Percentiles rank a stretch among this genome's conserved stretches.
Conservation (phyloP, 2,888 invertebrate genomes). For the Papilio elwesi region DNA sequence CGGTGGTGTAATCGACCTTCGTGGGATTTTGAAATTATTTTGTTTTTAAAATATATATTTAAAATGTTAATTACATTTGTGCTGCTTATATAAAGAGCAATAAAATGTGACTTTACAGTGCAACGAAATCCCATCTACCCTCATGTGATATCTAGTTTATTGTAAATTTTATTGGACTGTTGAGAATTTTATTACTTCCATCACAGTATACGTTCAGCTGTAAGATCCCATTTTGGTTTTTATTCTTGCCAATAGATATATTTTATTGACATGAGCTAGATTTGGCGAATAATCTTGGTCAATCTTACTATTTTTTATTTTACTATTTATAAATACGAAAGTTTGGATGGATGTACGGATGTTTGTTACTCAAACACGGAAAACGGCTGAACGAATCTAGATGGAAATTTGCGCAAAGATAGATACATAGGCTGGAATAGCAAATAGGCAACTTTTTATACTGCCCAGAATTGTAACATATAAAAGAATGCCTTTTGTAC, state of each 20-base stretch:
- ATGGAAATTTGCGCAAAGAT: no score
- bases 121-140: conserved; percentile 25
- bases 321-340: background rate
- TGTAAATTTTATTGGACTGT: conserved; percentile 34
- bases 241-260: conserved; percentile 13
- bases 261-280: background rate
- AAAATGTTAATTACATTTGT: conserved; percentile 12
- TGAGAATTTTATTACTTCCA: conserved; percentile 34
- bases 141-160: conserved; percentile 34
- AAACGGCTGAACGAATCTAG: no score
- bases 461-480: no score
- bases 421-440: no score
- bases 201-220: conserved; percentile 21
- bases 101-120: conserved; percentile 13
- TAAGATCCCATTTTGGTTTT: conserved; percentile 20
- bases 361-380: no score
- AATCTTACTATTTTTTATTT: background rate
- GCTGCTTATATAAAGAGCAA: background rate
- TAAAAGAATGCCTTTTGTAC: no score
- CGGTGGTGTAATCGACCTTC: no score
- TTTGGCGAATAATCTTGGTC: background rate
- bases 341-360: no score
- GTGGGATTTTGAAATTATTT: background rate
- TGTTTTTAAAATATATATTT: background rate
- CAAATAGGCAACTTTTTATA: no score